Percentiles rank a stretch among this genome's conserved stretches.
phyloP scores from a whole-genome alignment of 2,888 invertebrate genomes.

The Baronia brevicornis region DNA sequence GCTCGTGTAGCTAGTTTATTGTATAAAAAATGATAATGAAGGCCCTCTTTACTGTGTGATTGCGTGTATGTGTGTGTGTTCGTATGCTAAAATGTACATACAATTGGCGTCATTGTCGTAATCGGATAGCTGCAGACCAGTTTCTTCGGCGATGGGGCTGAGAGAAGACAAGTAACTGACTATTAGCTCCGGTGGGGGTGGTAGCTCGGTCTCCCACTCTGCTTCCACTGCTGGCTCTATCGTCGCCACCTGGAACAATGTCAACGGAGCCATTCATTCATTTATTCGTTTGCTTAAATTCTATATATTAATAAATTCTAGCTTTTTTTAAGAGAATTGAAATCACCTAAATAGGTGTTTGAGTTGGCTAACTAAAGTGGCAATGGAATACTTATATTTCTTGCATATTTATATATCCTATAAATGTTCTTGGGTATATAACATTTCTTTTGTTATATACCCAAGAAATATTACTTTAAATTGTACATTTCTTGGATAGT shows the following conservation, averaged over 20 bases:
- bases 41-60: no score
- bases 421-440: no score
- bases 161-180: conserved; percentile 58
- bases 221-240: conserved; percentile 32
- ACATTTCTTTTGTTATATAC: no score
- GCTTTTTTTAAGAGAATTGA: no score
- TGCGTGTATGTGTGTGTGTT: conserved; percentile 4
- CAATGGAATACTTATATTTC: no score
- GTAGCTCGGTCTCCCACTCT: conserved; percentile 28
- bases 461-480: no score
- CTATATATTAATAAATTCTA: neutral
- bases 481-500: no score
- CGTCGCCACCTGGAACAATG: conserved; percentile 41
- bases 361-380: no score
- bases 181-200: conserved; percentile 53
- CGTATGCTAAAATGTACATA: conserved; percentile 28
- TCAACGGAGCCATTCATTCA: neutral
- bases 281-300: neutral
- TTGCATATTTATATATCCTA: no score
- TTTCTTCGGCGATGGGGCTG: conserved; percentile 64
- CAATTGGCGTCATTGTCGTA: conserved; percentile 59
- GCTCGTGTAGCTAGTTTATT: no score
- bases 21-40: no score
- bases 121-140: conserved; percentile 53
- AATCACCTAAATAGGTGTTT: no score